Base-by-base conservation (phyloP, 1,140 invertebrate genomes). In the Drosophila arawakana region DNA sequence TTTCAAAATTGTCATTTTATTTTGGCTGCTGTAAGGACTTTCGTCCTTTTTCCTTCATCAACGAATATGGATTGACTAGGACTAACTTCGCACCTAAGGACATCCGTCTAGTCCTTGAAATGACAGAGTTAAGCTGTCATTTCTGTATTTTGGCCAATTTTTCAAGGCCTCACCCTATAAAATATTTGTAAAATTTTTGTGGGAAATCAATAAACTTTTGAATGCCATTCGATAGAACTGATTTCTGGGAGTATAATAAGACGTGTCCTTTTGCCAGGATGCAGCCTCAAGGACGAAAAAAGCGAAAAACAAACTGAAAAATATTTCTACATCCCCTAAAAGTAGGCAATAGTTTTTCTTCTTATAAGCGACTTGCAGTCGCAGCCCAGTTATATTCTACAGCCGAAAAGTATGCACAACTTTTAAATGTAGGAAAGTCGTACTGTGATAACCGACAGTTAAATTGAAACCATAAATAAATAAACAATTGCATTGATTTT, bases 211-310 rank as follows among this genome's bases (percentile, higher is more conserved):
- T 0, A 47, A 47, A 52, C 13, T 11, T 30, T 52, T 52, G 30
- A 13, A 52, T 52, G 25, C 50, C 25, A 52, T 9, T 52, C 50
- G 30, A 52, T 52, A 52, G 50, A 13, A 11, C 50, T 34, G 50
- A 11, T 8, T 34, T 52, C 50, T 30, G 50, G 30, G 50, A 35
- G 5, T n/a, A 55, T 6, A 39, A 7, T 10, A 55, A 55, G 2
- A 1, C n/a, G 1, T 52, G 30, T 52, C 2, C 50, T 35, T 52
- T 34, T 25, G 11, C 11, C 50, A 52, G 50, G 50, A 52, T 13
- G 2, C 10, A 2, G 7, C 7, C 3, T 6, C 11, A 52, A n/a
- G n/a, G 3, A 11, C 10, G 2, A 11, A 30, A 35, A 52, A 52
- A 35, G 0, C 3, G 2, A 30, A 52, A 52, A 34, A 8, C 8